phyloP scores from a whole-genome alignment of 1,140 invertebrate genomes.

The Sminthurinus signatus region DNA sequence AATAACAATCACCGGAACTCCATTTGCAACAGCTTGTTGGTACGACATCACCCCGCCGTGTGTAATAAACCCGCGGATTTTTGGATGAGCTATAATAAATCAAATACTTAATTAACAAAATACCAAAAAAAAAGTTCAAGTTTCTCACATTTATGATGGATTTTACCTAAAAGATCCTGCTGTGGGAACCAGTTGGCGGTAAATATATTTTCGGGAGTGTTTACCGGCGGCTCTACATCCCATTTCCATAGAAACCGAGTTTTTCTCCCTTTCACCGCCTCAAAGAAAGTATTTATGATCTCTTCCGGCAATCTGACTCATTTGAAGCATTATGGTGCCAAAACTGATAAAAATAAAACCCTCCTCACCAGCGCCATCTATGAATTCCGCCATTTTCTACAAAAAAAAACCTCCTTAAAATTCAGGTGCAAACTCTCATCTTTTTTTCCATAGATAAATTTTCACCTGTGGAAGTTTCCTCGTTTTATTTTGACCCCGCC shows the following conservation, averaged over 20 bases:
- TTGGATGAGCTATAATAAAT: neutral
- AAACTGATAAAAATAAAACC: slow-evolving; percentile 53
- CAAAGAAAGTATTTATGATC: slow-evolving; percentile 18
- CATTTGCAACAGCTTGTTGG: too few relatives aligned
- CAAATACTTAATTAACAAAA: neutral
- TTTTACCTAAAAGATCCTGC: slow-evolving; percentile 23
- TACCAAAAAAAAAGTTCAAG: neutral
- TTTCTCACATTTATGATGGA: neutral
- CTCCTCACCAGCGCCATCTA: slow-evolving; percentile 49
- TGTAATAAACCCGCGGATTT: neutral
- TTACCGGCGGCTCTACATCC: slow-evolving; percentile 2
- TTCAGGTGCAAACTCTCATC: too few relatives aligned
- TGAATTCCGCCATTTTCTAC: slow-evolving; percentile 30
- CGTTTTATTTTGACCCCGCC: too few relatives aligned
- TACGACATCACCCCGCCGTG: neutral
- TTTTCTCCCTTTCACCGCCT: slow-evolving; percentile 11
- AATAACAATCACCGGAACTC: slow-evolving; percentile 19
- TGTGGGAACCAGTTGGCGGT: slow-evolving; percentile 39
- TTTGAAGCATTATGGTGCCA: slow-evolving; percentile 45
- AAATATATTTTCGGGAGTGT: slow-evolving; percentile 32
- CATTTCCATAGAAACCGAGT: slow-evolving; percentile 36
- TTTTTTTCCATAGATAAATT: too few relatives aligned
- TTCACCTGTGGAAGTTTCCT: too few relatives aligned
- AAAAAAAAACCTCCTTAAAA: neutral
- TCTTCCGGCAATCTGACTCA: slow-evolving; percentile 11